phyloP scores from a whole-genome alignment of 2,113 vertebrate species.

The Ceyx melanurus region DNA sequence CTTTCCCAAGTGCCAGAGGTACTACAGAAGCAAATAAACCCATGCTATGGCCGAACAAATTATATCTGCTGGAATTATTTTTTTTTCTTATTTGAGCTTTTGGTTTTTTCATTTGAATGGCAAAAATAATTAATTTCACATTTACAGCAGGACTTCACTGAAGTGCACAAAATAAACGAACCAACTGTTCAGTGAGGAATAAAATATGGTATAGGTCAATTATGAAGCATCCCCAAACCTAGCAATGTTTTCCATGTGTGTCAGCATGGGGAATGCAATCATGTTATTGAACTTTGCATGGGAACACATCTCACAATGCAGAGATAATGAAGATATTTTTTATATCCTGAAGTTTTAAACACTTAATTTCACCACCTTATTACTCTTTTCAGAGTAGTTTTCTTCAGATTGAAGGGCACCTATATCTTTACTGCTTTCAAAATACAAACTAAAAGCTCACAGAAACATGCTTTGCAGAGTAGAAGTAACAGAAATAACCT shows the following conservation, averaged over 20 bases:
- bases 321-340: neutral
- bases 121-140: neutral
- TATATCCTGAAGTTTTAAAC: neutral
- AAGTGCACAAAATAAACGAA: neutral
- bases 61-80: neutral
- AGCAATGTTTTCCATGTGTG: neutral
- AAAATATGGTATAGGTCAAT: neutral
- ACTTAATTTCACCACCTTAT: neutral
- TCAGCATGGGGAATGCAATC: accelerated
- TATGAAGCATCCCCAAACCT: neutral
- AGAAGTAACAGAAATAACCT: neutral
- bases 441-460: neutral
- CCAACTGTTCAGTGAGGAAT: neutral
- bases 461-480: neutral
- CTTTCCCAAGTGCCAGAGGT: neutral
- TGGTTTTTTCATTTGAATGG: neutral
- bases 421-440: neutral
- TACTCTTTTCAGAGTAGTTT: neutral
- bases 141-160: neutral
- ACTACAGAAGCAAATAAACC: neutral
- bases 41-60: neutral
- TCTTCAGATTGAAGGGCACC: neutral
- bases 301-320: neutral
- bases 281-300: neutral
- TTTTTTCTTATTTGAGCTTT: neutral